These are phyloP conservation scores for Thera britannica DNA, from an alignment of 2,888 invertebrate genomes.

Conservation along the genomic window DNA sequence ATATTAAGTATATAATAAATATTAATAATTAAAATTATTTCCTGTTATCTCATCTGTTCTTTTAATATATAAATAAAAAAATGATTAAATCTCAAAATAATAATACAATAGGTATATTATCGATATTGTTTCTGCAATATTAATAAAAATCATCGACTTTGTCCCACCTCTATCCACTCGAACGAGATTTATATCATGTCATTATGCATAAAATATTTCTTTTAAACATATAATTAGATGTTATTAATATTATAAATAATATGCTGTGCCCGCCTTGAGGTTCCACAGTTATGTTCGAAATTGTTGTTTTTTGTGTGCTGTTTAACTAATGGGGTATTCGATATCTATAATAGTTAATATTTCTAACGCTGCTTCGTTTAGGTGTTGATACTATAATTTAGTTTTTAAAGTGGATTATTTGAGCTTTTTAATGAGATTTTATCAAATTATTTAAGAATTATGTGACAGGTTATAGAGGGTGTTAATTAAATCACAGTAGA, in stretches of 20 bases:
- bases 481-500: not conserved
- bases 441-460: not conserved
- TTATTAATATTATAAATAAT: conserved; percentile 84
- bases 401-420: conserved; percentile 1
- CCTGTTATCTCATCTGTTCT: too few species aligned
- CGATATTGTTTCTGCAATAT: conserved; percentile 31
- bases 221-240: conserved; percentile 83
- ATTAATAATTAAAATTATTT: too few species aligned
- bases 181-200: conserved; percentile 82
- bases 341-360: conserved; percentile 40
- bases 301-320: conserved; percentile 56
- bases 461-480: not conserved
- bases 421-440: not conserved
- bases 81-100: not conserved
- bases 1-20: too few species aligned
- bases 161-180: conserved; percentile 60
- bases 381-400: conserved; percentile 32
- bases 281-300: conserved; percentile 56
- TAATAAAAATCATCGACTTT: conserved; percentile 39
- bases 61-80: not conserved
- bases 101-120: too few species aligned
- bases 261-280: conserved; percentile 56
- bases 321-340: conserved; percentile 47
- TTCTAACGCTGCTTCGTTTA: conserved; percentile 31
- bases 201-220: conserved; percentile 84